Evolutionary conservation across 2,797 vertebrate genomes (phyloP).

Genomic region (Lerista edwardsae): DNA sequence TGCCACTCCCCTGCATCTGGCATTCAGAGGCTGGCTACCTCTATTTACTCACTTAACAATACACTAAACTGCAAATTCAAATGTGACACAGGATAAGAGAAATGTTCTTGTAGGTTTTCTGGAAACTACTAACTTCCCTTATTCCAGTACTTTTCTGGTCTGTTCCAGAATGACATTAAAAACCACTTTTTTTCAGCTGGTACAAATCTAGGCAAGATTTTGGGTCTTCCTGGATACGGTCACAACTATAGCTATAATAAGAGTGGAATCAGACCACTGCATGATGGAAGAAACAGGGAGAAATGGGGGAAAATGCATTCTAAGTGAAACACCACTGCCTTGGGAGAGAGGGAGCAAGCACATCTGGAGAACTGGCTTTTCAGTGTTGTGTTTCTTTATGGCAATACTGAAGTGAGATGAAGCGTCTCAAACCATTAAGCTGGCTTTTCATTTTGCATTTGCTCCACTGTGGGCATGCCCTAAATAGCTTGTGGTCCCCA

Average conservation of each 20-base stretch:
- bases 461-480: neutral
- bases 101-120: neutral
- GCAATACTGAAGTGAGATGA: neutral
- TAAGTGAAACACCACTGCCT: neutral
- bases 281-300: neutral
- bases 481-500: neutral
- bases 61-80: constrained; percentile 1
- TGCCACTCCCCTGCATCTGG: too few species aligned
- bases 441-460: neutral
- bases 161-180: too few species aligned
- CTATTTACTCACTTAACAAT: too few species aligned
- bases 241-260: neutral
- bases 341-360: neutral
- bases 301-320: neutral
- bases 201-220: neutral
- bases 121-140: neutral
- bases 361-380: constrained; percentile 17
- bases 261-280: neutral
- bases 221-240: neutral
- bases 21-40: too few species aligned
- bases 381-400: neutral
- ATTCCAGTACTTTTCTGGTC: neutral
- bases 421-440: neutral
- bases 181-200: neutral
- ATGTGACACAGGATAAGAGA: constrained; percentile 20